Base-by-base conservation (phyloP, 2,888 invertebrate species). In the Hydriomena furcata region DNA sequence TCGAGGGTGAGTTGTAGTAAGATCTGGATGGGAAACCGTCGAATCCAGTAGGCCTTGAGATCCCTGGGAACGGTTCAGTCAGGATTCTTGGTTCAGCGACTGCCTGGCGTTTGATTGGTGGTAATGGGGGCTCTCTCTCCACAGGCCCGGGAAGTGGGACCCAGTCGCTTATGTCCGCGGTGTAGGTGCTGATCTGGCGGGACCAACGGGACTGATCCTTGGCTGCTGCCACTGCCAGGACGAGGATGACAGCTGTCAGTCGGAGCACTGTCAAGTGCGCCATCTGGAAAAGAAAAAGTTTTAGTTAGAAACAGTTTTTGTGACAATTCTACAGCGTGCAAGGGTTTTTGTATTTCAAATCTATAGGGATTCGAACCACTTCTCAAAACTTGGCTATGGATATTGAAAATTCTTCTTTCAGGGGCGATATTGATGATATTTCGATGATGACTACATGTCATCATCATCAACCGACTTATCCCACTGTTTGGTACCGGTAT, bases 61-160 rank as follows among this genome's bases (percentile, higher is more conserved):
- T 73, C 13, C 79, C 79, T 12, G 84, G 76, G 63, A 81, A 85
- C 0, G 89, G 87, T 64, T 90, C 90, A 1, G 84, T 70, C 2
- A 90, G 65, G 61, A 90, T 87, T 49, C 90, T 83, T 0, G 90
- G 90, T 66, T 90, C 88, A 7, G 90, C 90, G 8, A 88, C 70
- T 1, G 87, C 81, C 68, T 90, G 90, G 58, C 87, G 74, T 56
- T 87, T 89, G 40, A 81, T 76, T 44, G 74, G 83, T 3, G 79
- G 71, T 8, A 56, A 42, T 11, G 66, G 49, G 3, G 66, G 58
- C 43, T 79, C 82, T 58, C 72, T 73, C 20, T 86, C 84, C 5
- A 80, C 60, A 0, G 90, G 86, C 1, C 75, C 79, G 1, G 81
- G 55, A 0, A 90, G 68, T 0, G 90, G 90, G 7, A 89, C 83